Evolutionary conservation across 2,797 vertebrate genomes (phyloP).

Genomic region (Scarus forsteni): DNA sequence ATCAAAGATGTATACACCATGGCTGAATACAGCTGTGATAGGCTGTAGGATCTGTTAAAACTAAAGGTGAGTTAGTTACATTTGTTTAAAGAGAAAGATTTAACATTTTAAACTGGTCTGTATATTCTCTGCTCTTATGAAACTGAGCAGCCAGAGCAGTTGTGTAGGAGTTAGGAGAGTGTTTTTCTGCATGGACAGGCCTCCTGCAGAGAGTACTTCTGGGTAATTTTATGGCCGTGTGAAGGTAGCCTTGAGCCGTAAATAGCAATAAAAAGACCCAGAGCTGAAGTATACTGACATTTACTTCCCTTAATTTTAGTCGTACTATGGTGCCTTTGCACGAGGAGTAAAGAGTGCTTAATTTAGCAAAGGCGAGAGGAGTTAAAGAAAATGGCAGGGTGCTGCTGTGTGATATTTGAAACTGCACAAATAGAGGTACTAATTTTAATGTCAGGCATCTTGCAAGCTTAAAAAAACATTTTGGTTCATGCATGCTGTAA

Average conservation of each 20-base stretch:
- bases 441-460: conserved; percentile 1
- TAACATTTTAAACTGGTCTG: conserved; percentile 2
- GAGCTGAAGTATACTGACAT: conserved; percentile 5
- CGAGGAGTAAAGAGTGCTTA: background rate
- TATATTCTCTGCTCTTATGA: conserved; percentile 2
- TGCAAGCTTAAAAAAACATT: background rate
- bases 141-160: conserved; percentile 12
- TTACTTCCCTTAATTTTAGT: background rate
- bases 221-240: conserved; percentile 26
- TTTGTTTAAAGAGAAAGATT: conserved; percentile 7
- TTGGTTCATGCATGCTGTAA: background rate
- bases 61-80: background rate
- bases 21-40: background rate
- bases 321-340: background rate
- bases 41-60: conserved; percentile 9
- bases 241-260: conserved; percentile 23
- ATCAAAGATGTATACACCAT: no score
- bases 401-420: conserved; percentile 9
- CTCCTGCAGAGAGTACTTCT: conserved; percentile 28
- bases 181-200: conserved; percentile 13
- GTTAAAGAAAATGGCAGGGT: background rate
- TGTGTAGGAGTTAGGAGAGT: background rate
- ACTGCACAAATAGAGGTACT: background rate
- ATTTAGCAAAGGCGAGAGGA: background rate
- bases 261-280: background rate